A percentile compares a stretch with the other conserved stretches of the same genome.
Evolutionary conservation across 2,888 invertebrate species (phyloP).

Genomic region (Machimus atricapillus): DNA sequence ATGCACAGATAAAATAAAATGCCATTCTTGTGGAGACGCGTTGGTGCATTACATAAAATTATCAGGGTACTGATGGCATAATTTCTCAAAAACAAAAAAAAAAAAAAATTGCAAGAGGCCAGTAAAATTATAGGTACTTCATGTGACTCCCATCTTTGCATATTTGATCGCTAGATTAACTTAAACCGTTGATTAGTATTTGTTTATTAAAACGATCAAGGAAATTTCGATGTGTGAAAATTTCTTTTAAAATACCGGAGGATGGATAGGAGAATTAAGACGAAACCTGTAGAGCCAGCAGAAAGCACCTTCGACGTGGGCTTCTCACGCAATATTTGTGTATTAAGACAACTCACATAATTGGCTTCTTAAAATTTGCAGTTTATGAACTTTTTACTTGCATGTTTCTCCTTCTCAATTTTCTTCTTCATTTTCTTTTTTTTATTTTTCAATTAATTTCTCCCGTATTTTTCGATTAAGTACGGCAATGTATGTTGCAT

Average conservation of each 20-base stretch:
- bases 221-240: constrained; percentile 18
- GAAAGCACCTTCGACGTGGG: neutral
- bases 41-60: constrained; percentile 35
- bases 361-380: constrained; percentile 31
- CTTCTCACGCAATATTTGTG: constrained; percentile 28
- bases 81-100: constrained; percentile 9
- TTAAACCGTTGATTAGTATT: constrained; percentile 1
- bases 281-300: constrained; percentile 5
- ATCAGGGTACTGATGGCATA: constrained; percentile 28
- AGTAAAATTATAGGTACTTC: neutral
- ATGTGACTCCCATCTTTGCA: neutral
- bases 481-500: neutral
- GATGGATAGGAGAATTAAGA: constrained; percentile 17
- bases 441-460: constrained; percentile 33
- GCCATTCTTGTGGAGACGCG: constrained; percentile 25
- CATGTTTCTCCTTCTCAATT: neutral
- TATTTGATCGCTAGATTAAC: neutral
- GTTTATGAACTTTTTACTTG: constrained; percentile 15
- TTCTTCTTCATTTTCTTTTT: neutral
- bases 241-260: neutral
- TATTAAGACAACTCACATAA: constrained; percentile 24
- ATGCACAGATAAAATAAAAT: constrained; percentile 3
- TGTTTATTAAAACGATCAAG: neutral
- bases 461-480: constrained; percentile 24
- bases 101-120: neutral